Percentiles rank a stretch among this genome's conserved stretches.
Conservation (phyloP, 2,797 vertebrate species). For the Muraenolepis orangiensis region DNA sequence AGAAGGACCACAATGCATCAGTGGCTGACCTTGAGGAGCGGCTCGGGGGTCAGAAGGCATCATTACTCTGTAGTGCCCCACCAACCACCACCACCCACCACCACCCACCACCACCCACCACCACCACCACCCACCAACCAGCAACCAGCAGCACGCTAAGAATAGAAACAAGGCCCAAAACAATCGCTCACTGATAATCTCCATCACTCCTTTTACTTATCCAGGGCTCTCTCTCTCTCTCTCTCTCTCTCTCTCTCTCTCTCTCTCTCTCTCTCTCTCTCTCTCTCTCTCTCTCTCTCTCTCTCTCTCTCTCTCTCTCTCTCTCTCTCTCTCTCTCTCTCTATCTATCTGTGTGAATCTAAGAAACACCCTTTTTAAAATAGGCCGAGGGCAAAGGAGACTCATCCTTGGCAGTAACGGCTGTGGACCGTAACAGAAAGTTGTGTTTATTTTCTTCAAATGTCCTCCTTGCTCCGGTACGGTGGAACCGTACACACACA, state of each 20-base stretch:
- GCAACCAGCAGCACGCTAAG: slow-evolving; percentile 55
- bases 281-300: not conserved
- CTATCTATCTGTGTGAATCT: slow-evolving; percentile 7
- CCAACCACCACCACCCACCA: too few relatives aligned
- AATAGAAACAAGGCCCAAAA: slow-evolving; percentile 54
- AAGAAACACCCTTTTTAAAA: not conserved
- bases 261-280: not conserved
- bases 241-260: not conserved
- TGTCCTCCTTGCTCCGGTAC: not conserved
- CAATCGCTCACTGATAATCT: slow-evolving; percentile 47
- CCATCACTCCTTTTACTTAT: slow-evolving; percentile 23
- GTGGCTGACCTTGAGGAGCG: slow-evolving; percentile 72
- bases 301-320: not conserved
- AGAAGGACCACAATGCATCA: slow-evolving; percentile 70
- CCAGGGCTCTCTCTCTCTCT: slow-evolving; percentile 3
- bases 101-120: too few relatives aligned
- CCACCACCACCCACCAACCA: too few relatives aligned
- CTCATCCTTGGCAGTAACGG: not conserved
- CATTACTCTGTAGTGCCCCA: slow-evolving; percentile 63
- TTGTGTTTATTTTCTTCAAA: too few relatives aligned
- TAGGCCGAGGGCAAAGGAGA: not conserved
- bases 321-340: slow-evolving; percentile 10
- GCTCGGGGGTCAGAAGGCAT: slow-evolving; percentile 66
- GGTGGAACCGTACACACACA: too few relatives aligned
- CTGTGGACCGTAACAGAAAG: not conserved